Base-by-base conservation (phyloP, 1,140 invertebrate species). In the Brachionus asplanchnoidis region DNA sequence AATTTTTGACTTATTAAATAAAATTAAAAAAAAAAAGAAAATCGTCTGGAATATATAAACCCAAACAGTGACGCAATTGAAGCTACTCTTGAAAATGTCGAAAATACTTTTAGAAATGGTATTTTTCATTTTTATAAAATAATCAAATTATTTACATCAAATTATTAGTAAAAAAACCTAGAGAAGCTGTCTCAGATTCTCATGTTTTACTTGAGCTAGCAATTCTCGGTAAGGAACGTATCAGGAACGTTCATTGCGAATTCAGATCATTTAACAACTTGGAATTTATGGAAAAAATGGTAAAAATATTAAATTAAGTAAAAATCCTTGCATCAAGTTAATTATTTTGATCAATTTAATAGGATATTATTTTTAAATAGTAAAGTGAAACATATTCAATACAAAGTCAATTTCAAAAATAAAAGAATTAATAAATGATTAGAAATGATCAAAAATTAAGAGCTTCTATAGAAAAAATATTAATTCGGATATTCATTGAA, bases 261-360 rank as follows among this genome's bases (percentile, higher is more conserved):
- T 82, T 44, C 12, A 60, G 79, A 60, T 82, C 79, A 28, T 82
- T 82, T 68, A 82, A 82, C 32, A 82, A 82, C 20, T n/a, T 26
- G n/a, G 79, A 82, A 68, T 82, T 82, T 46, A 65, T 82, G 32
- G 53, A 82, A 20, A 82, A 82, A 82, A 65, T 82, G 36, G 79
- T 68, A 65, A 82, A 23, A 14, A 23, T 26, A 28, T 14, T 5
- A 53, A 14, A 5, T 53, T 3, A 66, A 66, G 11, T 26, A 66
- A 23, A 28, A 26, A 66, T 26, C 4, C 7, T 36, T 1, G 0
- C 0, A 7, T 36, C 6, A 7, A 36, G 5, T 36, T 36, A 36
- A 36, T 7, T 36, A 7, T 36, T 6, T 7, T 36, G 32, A 36
- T 36, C 32, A 36, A 7, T 36, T 3, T 36, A 3, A 36, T 36